Evolutionary conservation across 2,797 vertebrate genomes (phyloP), one percentile per base, ranked within the genome.

Genomic region (Mormyrops boulengeri): DNA sequence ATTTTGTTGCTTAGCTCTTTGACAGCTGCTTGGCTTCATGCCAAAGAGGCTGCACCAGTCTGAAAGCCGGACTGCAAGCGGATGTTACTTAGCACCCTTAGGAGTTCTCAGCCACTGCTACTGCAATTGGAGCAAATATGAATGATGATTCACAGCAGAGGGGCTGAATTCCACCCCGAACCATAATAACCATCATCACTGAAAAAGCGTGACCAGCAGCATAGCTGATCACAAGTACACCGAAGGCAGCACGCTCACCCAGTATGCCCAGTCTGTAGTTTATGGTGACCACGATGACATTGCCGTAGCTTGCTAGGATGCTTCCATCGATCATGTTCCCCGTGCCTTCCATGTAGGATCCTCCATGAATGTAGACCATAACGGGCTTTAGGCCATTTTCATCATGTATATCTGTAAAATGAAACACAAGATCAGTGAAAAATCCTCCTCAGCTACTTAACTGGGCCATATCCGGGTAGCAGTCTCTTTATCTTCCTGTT

Each of bases 281-380:
- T 90, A 99, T 94, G 11, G 98, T 99, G 91, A 99, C 94, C 91
- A 99, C 98, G 26, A 99, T 99, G 92, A 98, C 98, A 7, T 99
- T 98, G 55, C 98, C 98, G 2, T 99, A 98, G 94, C 98, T 99
- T 30, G 98, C 97, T 0, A 99, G 94, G 92, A 98, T 97, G 94
- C 98, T 99, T 89, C 98, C 98, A 26, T 99, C 98, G 0, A 99
- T 97, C 97, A 99, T 97, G 92, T 99, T 99, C 3, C 97, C 98
- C 0, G 98, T 98, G 1, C 98, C 98, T 88, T 99, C 98, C 97
- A 99, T 98, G 92, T 98, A 99, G 82, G 98, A 99, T 17, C 98
- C 98, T 0, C 98, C 98, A 0, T 99, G 98, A 92, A 99, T 98
- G 91, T 98, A 99, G 17, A 99, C 98, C 98, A 99, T 99, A n/a